Evolutionary conservation across 2,797 vertebrate species (phyloP).

Genomic region (Takifugu ocellatus): DNA sequence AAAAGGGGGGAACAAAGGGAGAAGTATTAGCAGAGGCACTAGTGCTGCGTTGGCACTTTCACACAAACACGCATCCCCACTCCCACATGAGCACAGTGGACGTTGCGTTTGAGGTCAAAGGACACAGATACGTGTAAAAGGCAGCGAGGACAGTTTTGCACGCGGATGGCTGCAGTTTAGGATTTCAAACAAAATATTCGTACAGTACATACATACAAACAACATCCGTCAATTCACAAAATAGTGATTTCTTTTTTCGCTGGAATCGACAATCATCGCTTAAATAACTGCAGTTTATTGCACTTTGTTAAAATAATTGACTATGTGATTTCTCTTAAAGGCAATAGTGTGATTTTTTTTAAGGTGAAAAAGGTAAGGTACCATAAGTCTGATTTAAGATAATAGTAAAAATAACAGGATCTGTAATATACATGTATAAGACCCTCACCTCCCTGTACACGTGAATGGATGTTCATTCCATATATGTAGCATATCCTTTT

Average conservation of each 20-base stretch:
- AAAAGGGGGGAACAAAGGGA: not conserved
- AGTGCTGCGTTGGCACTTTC: conserved; percentile 35
- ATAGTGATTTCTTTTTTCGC: conserved; percentile 60
- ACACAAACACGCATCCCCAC: conserved; percentile 23
- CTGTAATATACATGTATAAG: conserved; percentile 79
- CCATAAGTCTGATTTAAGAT: conserved; percentile 79
- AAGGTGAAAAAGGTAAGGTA: conserved; percentile 79
- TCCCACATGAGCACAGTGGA: conserved; percentile 29
- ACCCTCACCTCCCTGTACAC: conserved; percentile 75
- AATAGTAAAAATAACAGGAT: conserved; percentile 82
- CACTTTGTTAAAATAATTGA: conserved; percentile 85
- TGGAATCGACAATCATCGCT: conserved; percentile 76
- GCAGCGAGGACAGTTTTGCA: conserved; percentile 45
- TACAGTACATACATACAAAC: conserved; percentile 73
- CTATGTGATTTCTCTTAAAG: conserved; percentile 76
- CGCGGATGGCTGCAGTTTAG: conserved; percentile 59
- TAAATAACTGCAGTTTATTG: conserved; percentile 82
- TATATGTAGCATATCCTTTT: conserved; percentile 67
- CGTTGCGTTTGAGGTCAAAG: conserved; percentile 56
- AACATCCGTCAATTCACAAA: conserved; percentile 77
- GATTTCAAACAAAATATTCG: conserved; percentile 64
- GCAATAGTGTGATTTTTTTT: conserved; percentile 79
- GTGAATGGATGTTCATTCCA: conserved; percentile 65
- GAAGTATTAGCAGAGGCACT: conserved; percentile 32
- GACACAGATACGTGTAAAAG: conserved; percentile 37